A percentile compares a stretch with the other conserved stretches of the same genome.
These are phyloP conservation scores for Elephas maximus DNA, from an alignment of 2,113 vertebrate genomes.

Conservation along the genomic window DNA sequence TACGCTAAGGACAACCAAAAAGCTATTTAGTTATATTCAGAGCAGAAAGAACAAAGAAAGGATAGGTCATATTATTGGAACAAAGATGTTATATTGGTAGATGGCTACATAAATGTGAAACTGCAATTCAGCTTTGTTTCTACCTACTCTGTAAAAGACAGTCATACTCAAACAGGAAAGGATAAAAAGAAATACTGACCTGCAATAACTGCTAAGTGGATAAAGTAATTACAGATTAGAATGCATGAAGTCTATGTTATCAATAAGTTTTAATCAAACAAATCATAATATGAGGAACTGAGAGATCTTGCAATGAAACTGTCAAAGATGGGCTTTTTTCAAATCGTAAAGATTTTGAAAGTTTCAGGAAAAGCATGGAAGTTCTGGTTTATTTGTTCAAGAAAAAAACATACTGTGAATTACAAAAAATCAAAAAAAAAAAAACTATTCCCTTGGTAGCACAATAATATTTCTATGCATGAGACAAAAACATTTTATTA, in stretches of 20 bases:
- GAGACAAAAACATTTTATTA: background rate
- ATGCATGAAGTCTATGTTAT: background rate
- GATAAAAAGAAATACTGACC: slow-evolving; percentile 12
- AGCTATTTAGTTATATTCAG: background rate
- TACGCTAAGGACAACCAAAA: background rate
- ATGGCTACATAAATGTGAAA: background rate
- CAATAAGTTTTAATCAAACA: background rate
- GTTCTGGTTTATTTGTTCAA: slow-evolving; percentile 17
- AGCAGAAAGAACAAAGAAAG: background rate
- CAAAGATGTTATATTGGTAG: background rate
- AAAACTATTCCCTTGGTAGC: background rate
- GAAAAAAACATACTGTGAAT: background rate
- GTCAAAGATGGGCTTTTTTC: background rate
- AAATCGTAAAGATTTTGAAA: background rate
- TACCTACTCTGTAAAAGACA: background rate
- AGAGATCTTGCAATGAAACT: background rate
- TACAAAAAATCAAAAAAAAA: background rate
- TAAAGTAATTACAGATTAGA: background rate
- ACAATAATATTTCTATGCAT: background rate
- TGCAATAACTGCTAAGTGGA: background rate
- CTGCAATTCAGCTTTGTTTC: background rate
- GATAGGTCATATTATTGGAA: background rate
- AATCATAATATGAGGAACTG: background rate
- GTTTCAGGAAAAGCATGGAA: background rate
- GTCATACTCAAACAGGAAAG: background rate